phyloP scores from a whole-genome alignment of 35 echinoderm and acorn worm species.

The Lytechinus pictus region DNA sequence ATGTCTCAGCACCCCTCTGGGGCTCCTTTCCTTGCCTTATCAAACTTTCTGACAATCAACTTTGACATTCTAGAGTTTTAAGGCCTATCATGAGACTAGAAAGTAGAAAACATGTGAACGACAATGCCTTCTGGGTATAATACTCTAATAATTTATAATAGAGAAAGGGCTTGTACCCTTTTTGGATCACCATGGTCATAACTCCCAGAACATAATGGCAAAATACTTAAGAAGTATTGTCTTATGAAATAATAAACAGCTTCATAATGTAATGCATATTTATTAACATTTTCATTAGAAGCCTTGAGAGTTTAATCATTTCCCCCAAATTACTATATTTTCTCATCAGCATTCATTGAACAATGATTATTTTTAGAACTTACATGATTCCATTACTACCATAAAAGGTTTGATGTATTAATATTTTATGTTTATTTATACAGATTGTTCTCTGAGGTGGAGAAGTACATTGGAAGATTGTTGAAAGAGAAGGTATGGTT shows the following conservation, averaged over 20 bases:
- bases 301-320: no score
- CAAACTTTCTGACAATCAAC: background rate
- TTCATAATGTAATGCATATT: no score
- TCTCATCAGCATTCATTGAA: no score
- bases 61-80: conserved; percentile 6
- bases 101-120: background rate
- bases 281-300: no score
- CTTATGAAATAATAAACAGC: background rate
- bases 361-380: no score
- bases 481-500: conserved; percentile 93
- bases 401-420: background rate
- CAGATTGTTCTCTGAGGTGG: conserved; percentile 94
- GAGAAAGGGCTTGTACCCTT: background rate
- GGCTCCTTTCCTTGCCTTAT: conserved; percentile 9
- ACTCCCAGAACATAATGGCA: background rate
- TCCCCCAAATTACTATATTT: no score
- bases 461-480: conserved; percentile 80
- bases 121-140: background rate
- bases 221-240: background rate
- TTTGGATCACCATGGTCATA: background rate
- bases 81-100: conserved; percentile 6
- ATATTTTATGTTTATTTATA: conserved; percentile 24
- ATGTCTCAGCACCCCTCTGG: background rate
- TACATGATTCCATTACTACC: no score
- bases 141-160: background rate